These are phyloP conservation scores for Harpagoxenus sublaevis DNA, from an alignment of 2,888 invertebrate species.

Conservation along the genomic window DNA sequence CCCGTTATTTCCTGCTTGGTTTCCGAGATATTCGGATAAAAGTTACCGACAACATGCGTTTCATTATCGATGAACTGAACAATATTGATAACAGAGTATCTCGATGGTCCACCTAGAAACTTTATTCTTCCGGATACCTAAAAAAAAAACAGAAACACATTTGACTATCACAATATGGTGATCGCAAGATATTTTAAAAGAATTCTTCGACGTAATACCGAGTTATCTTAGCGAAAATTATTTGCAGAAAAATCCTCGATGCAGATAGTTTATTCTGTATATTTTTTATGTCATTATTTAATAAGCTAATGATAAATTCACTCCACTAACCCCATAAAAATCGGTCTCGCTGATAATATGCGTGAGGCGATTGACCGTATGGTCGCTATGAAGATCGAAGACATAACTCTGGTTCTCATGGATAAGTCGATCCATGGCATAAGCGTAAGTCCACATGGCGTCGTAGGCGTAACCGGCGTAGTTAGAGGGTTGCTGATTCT, in stretches of 20 bases:
- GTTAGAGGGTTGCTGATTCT: constrained; percentile 86
- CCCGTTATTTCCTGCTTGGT: constrained; percentile 86
- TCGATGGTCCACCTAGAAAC: constrained; percentile 90
- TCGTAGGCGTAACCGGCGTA: constrained; percentile 94
- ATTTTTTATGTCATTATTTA: not conserved
- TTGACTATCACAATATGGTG: not conserved
- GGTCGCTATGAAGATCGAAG: constrained; percentile 87
- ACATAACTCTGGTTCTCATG: constrained; percentile 88
- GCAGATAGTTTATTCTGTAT: not conserved
- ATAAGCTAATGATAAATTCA: not conserved
- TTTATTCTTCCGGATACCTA: constrained; percentile 90
- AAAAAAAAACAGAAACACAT: not conserved
- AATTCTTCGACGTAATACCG: not conserved
- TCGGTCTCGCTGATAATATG: constrained; percentile 89
- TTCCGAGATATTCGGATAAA: constrained; percentile 87
- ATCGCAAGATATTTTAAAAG: not conserved
- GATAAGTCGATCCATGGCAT: constrained; percentile 90
- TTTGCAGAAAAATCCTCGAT: not conserved
- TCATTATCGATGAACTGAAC: constrained; percentile 88
- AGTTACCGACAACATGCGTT: constrained; percentile 88
- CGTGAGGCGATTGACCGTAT: constrained; percentile 88
- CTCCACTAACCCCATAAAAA: constrained; percentile 89
- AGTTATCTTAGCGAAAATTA: not conserved
- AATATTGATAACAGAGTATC: constrained; percentile 89
- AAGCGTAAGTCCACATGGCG: constrained; percentile 93